These are phyloP conservation scores for Tenualosa thibaudeaui DNA, from an alignment of 2,797 vertebrate species.

Conservation along the genomic window DNA sequence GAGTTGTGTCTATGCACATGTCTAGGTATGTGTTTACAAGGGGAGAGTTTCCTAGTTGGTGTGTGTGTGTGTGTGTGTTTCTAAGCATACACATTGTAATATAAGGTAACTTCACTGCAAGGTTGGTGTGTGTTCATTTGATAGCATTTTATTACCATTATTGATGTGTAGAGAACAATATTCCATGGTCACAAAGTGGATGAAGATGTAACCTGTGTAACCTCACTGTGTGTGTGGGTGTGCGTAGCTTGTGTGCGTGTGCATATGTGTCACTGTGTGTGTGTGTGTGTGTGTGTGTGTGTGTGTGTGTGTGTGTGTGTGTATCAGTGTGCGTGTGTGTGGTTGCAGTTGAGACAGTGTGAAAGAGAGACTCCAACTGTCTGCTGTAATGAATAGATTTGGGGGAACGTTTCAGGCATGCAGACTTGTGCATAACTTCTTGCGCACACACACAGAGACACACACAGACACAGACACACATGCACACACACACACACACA, in stretches of 20 bases:
- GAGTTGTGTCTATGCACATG: too few relatives aligned
- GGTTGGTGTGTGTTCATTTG: too few relatives aligned
- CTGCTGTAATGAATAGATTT: conserved; percentile 58
- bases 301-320: conserved; percentile 25
- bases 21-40: too few relatives aligned
- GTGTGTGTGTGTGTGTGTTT: not conserved
- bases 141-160: too few relatives aligned
- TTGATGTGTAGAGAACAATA: too few relatives aligned
- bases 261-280: too few relatives aligned
- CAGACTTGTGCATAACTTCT: conserved; percentile 36
- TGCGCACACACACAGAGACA: not conserved
- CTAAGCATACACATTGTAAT: too few relatives aligned
- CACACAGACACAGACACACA: not conserved
- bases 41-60: not conserved
- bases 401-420: conserved; percentile 55
- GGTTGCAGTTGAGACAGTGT: conserved; percentile 7
- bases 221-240: too few relatives aligned
- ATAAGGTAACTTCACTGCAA: too few relatives aligned
- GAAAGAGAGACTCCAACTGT: conserved; percentile 37
- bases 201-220: too few relatives aligned
- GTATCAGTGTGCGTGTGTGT: conserved; percentile 25
- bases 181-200: too few relatives aligned
- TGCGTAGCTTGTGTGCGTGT: too few relatives aligned
- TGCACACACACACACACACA: not conserved
- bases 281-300: not conserved